phyloP scores from a whole-genome alignment of 2,113 vertebrate genomes.

The Grantiella picta region DNA sequence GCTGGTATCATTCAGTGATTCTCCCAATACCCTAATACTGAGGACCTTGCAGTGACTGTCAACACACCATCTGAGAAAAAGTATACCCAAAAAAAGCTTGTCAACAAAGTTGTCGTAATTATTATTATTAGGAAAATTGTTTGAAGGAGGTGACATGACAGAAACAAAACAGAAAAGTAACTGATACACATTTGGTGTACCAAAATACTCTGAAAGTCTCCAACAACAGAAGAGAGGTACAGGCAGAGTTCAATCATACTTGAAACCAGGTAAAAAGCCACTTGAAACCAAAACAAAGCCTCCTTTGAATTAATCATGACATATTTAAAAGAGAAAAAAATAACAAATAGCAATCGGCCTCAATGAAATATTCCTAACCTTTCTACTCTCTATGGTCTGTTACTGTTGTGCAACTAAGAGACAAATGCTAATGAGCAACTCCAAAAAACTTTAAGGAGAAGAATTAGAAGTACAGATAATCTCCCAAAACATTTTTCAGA shows the following conservation, averaged over 20 bases:
- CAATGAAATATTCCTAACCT: background rate
- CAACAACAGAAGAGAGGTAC: background rate
- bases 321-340: background rate
- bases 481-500: background rate
- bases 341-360: background rate
- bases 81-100: background rate
- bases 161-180: fast-evolving
- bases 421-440: background rate
- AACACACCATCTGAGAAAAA: background rate
- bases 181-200: background rate
- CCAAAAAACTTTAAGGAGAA: background rate
- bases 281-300: background rate
- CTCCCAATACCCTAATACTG: background rate
- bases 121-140: background rate
- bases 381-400: background rate
- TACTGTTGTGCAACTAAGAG: background rate
- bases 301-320: background rate
- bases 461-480: background rate
- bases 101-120: background rate
- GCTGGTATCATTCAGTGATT: background rate
- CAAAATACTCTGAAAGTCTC: background rate
- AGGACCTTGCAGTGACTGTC: background rate
- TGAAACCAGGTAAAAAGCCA: background rate
- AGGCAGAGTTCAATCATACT: background rate
- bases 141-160: background rate